Base-by-base conservation (phyloP, 2,888 invertebrate genomes). In the Masnerella sp. region DNA sequence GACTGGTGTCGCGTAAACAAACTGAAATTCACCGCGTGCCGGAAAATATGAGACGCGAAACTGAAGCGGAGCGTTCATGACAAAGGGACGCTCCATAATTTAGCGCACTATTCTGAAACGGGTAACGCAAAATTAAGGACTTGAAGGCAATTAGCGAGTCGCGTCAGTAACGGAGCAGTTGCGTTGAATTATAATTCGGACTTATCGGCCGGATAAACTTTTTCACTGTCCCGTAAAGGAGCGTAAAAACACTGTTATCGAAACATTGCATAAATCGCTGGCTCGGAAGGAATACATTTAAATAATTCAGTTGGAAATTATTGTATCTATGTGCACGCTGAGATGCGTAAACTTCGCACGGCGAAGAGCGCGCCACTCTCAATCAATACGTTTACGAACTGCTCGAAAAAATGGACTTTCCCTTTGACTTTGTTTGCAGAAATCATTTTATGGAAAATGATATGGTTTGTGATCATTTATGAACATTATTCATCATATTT, bases 301-400 rank as follows among this genome's bases (percentile, higher is more conserved):
- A 61, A 61, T 61, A 61, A 61, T 61, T 40, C 49, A 61, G 49
- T 28, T 49, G 61, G 61, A 61, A 61, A 61, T 49, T 36, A 61
- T 61, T 61, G 49, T 49, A 49, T 49, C 18, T 38, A 20, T 12
- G 20, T 38, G 61, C 30, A 61, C 17, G 38, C 25, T 20, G 47
- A 30, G 32, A 62, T 51, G 62, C 34, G 43, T 62, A 34, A 47
- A 51, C 51, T 34, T 62, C 51, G 47, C 14, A 49, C 40, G 30
- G 34, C n/a, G 45, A 32, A 25, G 38, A 25, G 9, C 11, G 28
- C 36, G 30, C 1, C 14, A 25, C 22, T 38, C 7, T 20, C 20
- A 49, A 61, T 61, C 47, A 30, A 61, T 49, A 36, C 38, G 15
- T 25, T 62, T 40, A 32, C 18, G 12, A 38, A 49, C 61, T 28